Evolutionary conservation across 2,113 vertebrate genomes (phyloP).

Genomic region (Leptobrachium ailaonicum): DNA sequence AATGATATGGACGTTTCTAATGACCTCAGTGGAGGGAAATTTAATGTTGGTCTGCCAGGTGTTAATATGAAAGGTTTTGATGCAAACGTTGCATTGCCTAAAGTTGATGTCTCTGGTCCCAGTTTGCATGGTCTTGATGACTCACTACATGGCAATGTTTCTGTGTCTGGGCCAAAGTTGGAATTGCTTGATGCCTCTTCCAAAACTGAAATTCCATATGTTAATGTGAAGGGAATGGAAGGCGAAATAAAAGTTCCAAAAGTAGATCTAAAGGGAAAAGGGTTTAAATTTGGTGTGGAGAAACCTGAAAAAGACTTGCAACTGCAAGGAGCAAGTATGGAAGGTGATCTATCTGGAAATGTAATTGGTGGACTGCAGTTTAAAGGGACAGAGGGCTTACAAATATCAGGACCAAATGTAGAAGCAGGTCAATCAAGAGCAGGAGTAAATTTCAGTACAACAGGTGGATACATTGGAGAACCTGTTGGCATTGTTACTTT

Average conservation of each 20-base stretch:
- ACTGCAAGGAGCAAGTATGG: conserved; percentile 14
- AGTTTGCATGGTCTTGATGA: conserved; percentile 8
- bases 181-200: conserved; percentile 37
- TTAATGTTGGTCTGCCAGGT: rapidly evolving
- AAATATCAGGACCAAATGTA: conserved; percentile 57
- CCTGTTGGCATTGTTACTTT: conserved; percentile 63
- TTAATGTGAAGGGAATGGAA: conserved; percentile 58
- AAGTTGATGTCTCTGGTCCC: conserved; percentile 56
- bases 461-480: conserved; percentile 50
- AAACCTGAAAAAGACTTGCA: conserved; percentile 13
- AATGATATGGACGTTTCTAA: conserved; percentile 60
- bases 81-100: conserved; percentile 63
- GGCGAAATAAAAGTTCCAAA: conserved; percentile 52
- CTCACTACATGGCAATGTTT: conserved; percentile 45
- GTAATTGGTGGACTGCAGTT: conserved; percentile 49
- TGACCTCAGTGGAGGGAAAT: conserved; percentile 49
- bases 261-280: conserved; percentile 15
- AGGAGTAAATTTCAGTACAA: neutral
- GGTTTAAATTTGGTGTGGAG: conserved; percentile 1
- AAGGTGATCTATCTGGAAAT: neutral
- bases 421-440: conserved; percentile 52
- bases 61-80: conserved; percentile 56
- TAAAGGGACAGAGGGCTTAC: conserved; percentile 55
- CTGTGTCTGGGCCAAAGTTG: conserved; percentile 57
- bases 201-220: conserved; percentile 52